Base-by-base conservation (phyloP, 1,140 invertebrate species). In the Danaus plexippus region DNA sequence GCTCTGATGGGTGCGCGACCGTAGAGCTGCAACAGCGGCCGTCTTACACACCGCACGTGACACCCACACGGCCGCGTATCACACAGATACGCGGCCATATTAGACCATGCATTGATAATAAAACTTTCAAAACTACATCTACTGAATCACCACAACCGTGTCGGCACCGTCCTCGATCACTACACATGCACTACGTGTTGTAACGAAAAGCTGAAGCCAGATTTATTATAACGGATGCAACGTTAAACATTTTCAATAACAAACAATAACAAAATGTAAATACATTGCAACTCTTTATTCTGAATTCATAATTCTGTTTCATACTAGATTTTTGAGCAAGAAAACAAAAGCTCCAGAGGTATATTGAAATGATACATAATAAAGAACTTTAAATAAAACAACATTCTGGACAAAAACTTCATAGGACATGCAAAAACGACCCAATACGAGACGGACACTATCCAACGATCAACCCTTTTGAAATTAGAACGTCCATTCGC, bases 1-100 rank as follows among this genome's bases (percentile, higher is more conserved):
- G 89, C 90, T 99, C 97, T 54, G 96, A 97, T 48, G 96, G 95
- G 89, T 98, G 97, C 60, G 97, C 97, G 80, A 98, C 97, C 62
- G 96, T 96, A 59, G 97, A 98, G 89, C 96, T 97, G 92, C 69
- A 94, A 93, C 51, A 52, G 59, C 65, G 57, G 61, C 77, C 73
- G 64, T 71, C 41, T 9, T 1, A 12, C 54, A 61, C 43, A 55
- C 44, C 60, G 50, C 59, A 51, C 46, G 64, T 55, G 50, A 45
- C 62, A 68, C 74, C 71, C 73, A 77, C 73, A 78, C 79, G 77
- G 79, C 73, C 74, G 77, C 42, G 50, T 55, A n/a, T 56, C 49
- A 63, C 53, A 66, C 76, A 71, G 77, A 63, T 71, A 73, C 64
- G 67, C 65, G 62, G 69, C 54, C 57, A 67, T 67, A 57, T 59